Evolutionary conservation across 1,140 invertebrate species (phyloP).

Genomic region (Forficula auricularia): DNA sequence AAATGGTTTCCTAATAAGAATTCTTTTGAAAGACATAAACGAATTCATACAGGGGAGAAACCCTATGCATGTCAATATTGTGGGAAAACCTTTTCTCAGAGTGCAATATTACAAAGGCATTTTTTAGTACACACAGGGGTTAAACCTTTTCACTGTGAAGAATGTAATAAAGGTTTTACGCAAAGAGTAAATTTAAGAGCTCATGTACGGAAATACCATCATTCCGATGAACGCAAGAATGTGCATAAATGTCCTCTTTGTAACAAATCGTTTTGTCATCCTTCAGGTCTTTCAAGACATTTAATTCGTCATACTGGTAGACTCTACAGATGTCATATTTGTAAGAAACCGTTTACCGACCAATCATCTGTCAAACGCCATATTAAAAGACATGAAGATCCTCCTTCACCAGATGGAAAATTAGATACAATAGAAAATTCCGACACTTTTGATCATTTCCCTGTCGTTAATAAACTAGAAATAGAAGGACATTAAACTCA

Average conservation of each 20-base stretch:
- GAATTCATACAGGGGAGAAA: conserved; percentile 59
- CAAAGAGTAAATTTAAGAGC: conserved; percentile 44
- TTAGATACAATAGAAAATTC: no score
- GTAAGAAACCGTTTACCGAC: conserved; percentile 48
- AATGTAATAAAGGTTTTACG: conserved; percentile 55
- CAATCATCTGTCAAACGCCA: conserved; percentile 48
- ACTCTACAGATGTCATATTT: conserved; percentile 43
- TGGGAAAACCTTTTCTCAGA: conserved; percentile 51
- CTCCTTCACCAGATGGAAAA: no score
- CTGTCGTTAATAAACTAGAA: no score
- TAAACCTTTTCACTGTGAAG: conserved; percentile 60
- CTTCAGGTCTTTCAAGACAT: conserved; percentile 49
- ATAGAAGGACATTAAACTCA: no score
- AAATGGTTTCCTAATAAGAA: conserved; percentile 65
- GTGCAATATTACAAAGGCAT: conserved; percentile 64
- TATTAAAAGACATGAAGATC: conserved; percentile 9
- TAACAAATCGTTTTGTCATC: conserved; percentile 46
- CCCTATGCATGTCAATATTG: conserved; percentile 59
- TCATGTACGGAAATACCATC: conserved; percentile 40
- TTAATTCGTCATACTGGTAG: conserved; percentile 47
- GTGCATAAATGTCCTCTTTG: conserved; percentile 48
- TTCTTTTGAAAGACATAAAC: conserved; percentile 55
- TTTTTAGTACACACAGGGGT: conserved; percentile 69
- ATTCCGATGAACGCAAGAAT: not conserved
- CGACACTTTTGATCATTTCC: no score